Evolutionary conservation across 2,113 vertebrate genomes (phyloP).

Genomic region (Hydropotes inermis): DNA sequence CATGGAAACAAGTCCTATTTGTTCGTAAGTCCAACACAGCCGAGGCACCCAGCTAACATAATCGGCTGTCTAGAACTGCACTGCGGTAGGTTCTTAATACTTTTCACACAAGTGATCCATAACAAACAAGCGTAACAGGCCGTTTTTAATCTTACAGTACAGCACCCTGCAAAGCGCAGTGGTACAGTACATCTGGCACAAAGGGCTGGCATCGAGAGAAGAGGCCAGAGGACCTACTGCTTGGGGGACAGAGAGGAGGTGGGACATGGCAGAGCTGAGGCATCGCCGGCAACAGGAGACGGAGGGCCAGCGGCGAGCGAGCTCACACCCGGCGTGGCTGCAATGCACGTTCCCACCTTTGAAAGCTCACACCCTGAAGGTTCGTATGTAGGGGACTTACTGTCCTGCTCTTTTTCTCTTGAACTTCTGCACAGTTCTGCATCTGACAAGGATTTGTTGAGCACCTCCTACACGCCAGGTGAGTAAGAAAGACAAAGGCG

Average conservation of each 20-base stretch:
- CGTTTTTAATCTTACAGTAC: background rate
- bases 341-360: accelerated
- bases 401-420: background rate
- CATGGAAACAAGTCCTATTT: background rate
- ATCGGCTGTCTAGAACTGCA: background rate
- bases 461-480: background rate
- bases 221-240: background rate
- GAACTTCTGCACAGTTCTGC: accelerated
- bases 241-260: background rate
- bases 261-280: background rate
- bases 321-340: accelerated
- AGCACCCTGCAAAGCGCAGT: background rate
- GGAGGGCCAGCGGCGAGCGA: accelerated
- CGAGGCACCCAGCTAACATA: background rate
- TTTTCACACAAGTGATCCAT: background rate
- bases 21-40: background rate
- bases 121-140: background rate
- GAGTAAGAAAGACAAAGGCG: background rate
- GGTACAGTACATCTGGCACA: background rate
- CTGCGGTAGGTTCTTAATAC: background rate
- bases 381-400: accelerated
- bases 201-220: background rate
- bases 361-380: background rate
- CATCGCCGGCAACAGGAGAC: background rate
- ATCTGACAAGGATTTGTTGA: accelerated